phyloP scores from a whole-genome alignment of 2,113 vertebrate genomes.

The Patagioenas fasciata region DNA sequence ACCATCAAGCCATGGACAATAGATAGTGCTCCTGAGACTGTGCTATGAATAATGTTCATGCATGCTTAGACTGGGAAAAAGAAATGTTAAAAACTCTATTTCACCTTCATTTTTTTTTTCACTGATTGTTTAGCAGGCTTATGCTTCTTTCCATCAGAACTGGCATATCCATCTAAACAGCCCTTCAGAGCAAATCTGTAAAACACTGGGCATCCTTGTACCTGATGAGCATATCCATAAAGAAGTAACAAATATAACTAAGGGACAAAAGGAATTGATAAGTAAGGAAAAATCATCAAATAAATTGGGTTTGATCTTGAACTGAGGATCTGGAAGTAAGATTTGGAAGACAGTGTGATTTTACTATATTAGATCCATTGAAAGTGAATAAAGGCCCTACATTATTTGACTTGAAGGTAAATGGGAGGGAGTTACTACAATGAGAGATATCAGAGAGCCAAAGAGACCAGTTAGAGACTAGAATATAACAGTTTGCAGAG shows the following conservation, averaged over 20 bases:
- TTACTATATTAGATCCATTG: conserved; percentile 10
- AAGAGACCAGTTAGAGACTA: neutral
- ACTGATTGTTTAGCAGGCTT: neutral
- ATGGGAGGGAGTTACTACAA: neutral
- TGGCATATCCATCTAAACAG: neutral
- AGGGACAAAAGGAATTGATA: conserved; percentile 46
- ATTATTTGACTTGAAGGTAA: conserved; percentile 21
- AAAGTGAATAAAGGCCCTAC: conserved; percentile 26
- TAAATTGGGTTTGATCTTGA: neutral
- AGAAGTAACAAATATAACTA: conserved; percentile 65
- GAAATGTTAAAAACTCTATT: neutral
- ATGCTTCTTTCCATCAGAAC: neutral
- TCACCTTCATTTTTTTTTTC: neutral
- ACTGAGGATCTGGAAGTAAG: conserved; percentile 7
- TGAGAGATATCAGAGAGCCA: neutral
- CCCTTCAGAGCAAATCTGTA: neutral
- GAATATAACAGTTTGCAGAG: neutral
- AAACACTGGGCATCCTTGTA: neutral
- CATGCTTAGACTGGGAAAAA: neutral
- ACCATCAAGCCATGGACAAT: neutral
- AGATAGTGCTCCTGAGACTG: neutral
- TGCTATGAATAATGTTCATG: neutral
- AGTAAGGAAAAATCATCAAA: conserved; percentile 19
- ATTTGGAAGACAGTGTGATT: conserved; percentile 9
- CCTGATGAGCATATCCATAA: conserved; percentile 35